These are phyloP conservation scores for Tribolium madens DNA, from an alignment of 1,140 invertebrate genomes.

Conservation along the genomic window DNA sequence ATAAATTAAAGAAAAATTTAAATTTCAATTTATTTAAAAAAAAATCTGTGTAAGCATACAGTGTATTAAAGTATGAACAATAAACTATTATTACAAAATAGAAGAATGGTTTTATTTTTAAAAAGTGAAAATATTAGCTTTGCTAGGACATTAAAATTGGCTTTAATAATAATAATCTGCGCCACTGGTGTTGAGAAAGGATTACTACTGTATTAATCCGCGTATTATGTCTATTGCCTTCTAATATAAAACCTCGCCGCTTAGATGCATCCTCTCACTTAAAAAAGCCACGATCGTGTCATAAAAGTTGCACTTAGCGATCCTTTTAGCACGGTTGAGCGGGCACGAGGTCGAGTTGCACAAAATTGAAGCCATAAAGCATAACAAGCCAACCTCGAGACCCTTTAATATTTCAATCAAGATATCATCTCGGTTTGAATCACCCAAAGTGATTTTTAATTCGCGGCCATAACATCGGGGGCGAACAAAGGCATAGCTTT, in stretches of 20 bases:
- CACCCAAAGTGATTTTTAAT: conserved; percentile 37
- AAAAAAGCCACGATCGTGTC: background rate
- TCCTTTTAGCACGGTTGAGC: conserved; percentile 24
- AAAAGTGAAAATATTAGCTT: too few species aligned
- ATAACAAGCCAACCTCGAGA: conserved; percentile 11
- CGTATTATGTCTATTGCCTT: background rate
- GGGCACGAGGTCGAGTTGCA: conserved; percentile 10
- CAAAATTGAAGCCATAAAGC: conserved; percentile 26
- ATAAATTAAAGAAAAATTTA: too few species aligned
- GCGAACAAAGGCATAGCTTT: conserved; percentile 19
- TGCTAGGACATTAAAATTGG: too few species aligned
- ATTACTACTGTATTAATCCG: too few species aligned
- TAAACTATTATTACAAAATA: too few species aligned
- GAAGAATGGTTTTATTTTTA: too few species aligned
- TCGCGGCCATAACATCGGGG: conserved; percentile 3
- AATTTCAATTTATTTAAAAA: too few species aligned
- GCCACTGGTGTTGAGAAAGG: too few species aligned
- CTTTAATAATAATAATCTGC: too few species aligned
- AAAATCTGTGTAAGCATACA: too few species aligned
- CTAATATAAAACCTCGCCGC: background rate
- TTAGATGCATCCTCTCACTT: background rate
- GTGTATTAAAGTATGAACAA: too few species aligned
- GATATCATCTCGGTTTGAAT: conserved; percentile 27
- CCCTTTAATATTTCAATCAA: conserved; percentile 35
- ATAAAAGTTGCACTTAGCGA: conserved; percentile 23